Percentiles rank a stretch among this genome's conserved stretches.
Evolutionary conservation across 2,888 invertebrate species (phyloP).

Genomic region (Choristoneura rosaceana): DNA sequence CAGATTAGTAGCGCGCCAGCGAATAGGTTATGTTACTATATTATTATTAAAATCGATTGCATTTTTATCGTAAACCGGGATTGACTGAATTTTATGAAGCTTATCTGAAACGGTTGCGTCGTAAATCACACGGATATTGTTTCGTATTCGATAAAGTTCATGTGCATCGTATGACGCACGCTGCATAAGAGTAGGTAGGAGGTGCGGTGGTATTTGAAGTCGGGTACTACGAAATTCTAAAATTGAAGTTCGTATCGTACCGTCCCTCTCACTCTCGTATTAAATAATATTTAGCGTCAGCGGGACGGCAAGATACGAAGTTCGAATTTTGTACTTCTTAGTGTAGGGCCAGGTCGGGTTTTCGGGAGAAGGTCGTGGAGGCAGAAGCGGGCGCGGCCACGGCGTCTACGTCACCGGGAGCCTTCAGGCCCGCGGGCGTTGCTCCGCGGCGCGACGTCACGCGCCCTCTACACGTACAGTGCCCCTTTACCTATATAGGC

Average conservation of each 20-base stretch:
- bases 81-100: slow-evolving; percentile 11
- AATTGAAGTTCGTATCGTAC: too few relatives aligned
- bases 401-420: slow-evolving; percentile 58
- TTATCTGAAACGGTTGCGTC: slow-evolving; percentile 13
- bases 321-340: too few relatives aligned
- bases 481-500: slow-evolving; percentile 42
- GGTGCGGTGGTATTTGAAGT: background rate
- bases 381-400: slow-evolving; percentile 36
- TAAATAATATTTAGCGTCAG: too few relatives aligned
- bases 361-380: slow-evolving; percentile 11
- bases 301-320: too few relatives aligned
- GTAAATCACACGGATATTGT: slow-evolving; percentile 19
- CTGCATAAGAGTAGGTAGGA: background rate
- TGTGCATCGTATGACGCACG: slow-evolving; percentile 23
- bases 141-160: slow-evolving; percentile 11
- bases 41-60: slow-evolving; percentile 3
- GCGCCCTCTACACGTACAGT: slow-evolving; percentile 41
- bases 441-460: slow-evolving; percentile 60
- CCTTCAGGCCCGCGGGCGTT: slow-evolving; percentile 60
- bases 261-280: too few relatives aligned
- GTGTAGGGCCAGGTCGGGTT: background rate
- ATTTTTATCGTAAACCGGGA: slow-evolving; percentile 5
- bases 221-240: background rate
- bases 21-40: slow-evolving; percentile 1
- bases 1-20: slow-evolving; percentile 5